A percentile compares a stretch with the other conserved stretches of the same genome.
These are phyloP conservation scores for Isichthys henryi DNA, from an alignment of 2,113 vertebrate genomes.

Conservation along the genomic window DNA sequence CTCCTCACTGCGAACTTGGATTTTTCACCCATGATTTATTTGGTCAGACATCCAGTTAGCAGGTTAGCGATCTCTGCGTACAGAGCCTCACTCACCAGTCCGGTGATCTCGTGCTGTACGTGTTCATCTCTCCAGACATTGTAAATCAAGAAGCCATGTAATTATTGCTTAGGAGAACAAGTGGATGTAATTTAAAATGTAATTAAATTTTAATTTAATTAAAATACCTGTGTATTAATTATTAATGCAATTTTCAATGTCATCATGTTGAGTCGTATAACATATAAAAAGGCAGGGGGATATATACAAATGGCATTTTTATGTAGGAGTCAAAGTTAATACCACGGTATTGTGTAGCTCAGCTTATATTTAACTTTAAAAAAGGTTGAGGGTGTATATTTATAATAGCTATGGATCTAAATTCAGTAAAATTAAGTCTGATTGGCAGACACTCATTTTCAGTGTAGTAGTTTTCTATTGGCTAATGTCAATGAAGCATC, in stretches of 20 bases:
- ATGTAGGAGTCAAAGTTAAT: background rate
- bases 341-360: background rate
- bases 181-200: background rate
- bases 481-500: background rate
- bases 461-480: background rate
- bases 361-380: background rate
- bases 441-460: background rate
- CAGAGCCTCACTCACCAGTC: background rate
- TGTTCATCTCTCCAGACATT: background rate
- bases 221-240: conserved; percentile 6
- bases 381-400: background rate
- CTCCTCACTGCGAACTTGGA: background rate
- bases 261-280: background rate
- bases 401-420: background rate
- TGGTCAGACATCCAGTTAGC: background rate
- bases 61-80: background rate
- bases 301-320: background rate
- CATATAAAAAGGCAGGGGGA: background rate
- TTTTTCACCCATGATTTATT: background rate
- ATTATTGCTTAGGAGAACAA: background rate
- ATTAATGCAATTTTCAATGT: background rate
- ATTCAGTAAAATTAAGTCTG: background rate
- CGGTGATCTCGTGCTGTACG: background rate
- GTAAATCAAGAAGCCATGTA: background rate
- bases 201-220: conserved; percentile 1